Conservation (phyloP, 2,888 invertebrate genomes). For the Crocallis elinguaria region DNA sequence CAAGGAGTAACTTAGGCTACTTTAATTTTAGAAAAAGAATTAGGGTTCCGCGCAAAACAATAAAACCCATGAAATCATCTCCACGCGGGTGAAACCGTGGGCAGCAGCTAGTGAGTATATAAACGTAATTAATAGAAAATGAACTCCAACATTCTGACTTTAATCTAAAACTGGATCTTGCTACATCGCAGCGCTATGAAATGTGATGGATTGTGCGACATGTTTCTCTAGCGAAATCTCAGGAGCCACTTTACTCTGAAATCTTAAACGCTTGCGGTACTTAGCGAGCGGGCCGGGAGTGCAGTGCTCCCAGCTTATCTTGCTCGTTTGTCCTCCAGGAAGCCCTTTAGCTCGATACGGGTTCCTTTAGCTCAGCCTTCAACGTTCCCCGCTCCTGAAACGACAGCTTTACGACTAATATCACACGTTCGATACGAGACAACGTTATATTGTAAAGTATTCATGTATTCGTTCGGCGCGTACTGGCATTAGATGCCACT, state of each 20-base stretch:
- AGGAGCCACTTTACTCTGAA: constrained; percentile 33
- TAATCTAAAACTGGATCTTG: neutral
- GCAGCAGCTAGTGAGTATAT: no score
- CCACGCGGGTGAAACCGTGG: no score
- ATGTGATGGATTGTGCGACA: constrained; percentile 28
- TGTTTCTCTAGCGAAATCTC: constrained; percentile 24
- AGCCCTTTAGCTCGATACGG: constrained; percentile 66
- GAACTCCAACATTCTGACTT: neutral
- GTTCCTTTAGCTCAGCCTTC: constrained; percentile 46
- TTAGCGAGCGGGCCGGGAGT: constrained; percentile 42
- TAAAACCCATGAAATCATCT: no score
- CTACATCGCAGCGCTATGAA: constrained; percentile 10
- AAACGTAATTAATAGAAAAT: neutral
- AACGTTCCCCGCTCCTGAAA: constrained; percentile 42
- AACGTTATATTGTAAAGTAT: constrained; percentile 38
- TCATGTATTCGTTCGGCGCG: constrained; percentile 39
- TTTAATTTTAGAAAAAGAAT: no score
- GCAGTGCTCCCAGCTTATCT: constrained; percentile 65
- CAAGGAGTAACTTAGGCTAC: no score
- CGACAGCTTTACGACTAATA: constrained; percentile 49
- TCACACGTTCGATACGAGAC: constrained; percentile 44
- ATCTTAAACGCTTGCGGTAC: constrained; percentile 34
- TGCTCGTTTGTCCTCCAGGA: constrained; percentile 74
- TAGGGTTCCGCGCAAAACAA: no score
- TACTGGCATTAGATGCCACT: constrained; percentile 25